phyloP scores from a whole-genome alignment of 2,797 vertebrate genomes.

The Sparus aurata region DNA sequence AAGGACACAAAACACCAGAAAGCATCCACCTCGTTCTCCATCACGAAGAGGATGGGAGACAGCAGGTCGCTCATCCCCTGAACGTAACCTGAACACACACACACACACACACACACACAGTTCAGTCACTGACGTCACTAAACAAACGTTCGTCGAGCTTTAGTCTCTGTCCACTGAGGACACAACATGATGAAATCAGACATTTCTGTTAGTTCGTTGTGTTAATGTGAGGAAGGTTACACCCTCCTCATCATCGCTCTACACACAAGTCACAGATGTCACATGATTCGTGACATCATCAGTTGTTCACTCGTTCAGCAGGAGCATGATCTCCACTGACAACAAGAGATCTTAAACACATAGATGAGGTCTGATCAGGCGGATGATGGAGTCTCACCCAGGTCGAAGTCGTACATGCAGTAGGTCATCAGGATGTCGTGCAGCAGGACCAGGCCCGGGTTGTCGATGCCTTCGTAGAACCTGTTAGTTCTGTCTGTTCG shows the following conservation, averaged over 20 bases:
- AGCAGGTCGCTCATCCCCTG: slow-evolving; percentile 99
- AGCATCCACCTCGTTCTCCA: slow-evolving; percentile 97
- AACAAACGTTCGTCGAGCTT: too few species aligned
- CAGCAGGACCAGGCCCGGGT: slow-evolving; percentile 94
- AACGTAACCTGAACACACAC: slow-evolving; percentile 89
- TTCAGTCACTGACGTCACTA: background rate
- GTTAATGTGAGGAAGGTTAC: too few species aligned
- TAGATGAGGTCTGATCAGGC: too few species aligned
- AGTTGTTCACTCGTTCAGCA: too few species aligned
- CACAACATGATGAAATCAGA: too few species aligned
- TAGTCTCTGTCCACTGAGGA: too few species aligned
- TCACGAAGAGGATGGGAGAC: slow-evolving; percentile 94
- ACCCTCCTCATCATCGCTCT: too few species aligned
- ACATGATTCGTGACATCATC: too few species aligned
- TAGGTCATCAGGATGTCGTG: slow-evolving; percentile 99
- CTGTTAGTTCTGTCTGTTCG: slow-evolving; percentile 95
- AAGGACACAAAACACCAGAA: slow-evolving; percentile 98
- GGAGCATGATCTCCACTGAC: too few species aligned
- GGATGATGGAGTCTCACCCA: slow-evolving; percentile 84
- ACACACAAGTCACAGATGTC: too few species aligned
- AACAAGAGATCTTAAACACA: too few species aligned
- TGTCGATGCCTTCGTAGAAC: slow-evolving; percentile 96
- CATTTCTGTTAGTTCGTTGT: too few species aligned
- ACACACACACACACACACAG: background rate
- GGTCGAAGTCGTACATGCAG: slow-evolving; percentile 98